Evolutionary conservation across 2,888 invertebrate genomes (phyloP).

Genomic region (Calliphora vomitoria): DNA sequence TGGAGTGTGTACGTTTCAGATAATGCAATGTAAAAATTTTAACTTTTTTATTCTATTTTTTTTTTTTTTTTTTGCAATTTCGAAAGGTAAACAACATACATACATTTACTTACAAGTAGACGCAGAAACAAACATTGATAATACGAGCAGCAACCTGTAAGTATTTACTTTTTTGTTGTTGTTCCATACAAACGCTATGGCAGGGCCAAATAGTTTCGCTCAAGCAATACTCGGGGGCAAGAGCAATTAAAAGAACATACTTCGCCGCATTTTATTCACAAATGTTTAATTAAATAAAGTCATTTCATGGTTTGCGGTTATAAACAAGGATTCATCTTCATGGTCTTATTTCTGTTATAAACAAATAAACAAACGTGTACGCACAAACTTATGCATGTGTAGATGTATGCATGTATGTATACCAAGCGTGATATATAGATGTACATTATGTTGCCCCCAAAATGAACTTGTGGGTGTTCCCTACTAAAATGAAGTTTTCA

Average conservation of each 20-base stretch:
- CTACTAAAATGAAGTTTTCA: no score
- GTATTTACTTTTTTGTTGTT: not conserved
- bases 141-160: not conserved
- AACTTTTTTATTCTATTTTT: not conserved
- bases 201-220: conserved; percentile 2
- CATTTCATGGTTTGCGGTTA: conserved; percentile 55
- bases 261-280: conserved; percentile 52
- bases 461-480: no score
- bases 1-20: conserved; percentile 39
- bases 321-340: conserved; percentile 54
- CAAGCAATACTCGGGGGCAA: not conserved
- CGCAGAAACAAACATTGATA: not conserved
- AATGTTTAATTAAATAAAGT: conserved; percentile 63
- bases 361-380: not conserved
- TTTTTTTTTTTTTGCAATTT: not conserved
- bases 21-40: conserved; percentile 17
- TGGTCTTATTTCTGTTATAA: not conserved
- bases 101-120: not conserved
- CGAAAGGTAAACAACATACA: not conserved
- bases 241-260: conserved; percentile 45
- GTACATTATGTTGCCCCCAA: no score
- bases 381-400: not conserved
- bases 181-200: not conserved
- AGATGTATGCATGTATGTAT: not conserved
- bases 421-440: no score